These are phyloP conservation scores for Rhopilema esculentum DNA, from an alignment of 30 jellyfish, hydroid and myxozoan genomes.

Conservation along the genomic window DNA sequence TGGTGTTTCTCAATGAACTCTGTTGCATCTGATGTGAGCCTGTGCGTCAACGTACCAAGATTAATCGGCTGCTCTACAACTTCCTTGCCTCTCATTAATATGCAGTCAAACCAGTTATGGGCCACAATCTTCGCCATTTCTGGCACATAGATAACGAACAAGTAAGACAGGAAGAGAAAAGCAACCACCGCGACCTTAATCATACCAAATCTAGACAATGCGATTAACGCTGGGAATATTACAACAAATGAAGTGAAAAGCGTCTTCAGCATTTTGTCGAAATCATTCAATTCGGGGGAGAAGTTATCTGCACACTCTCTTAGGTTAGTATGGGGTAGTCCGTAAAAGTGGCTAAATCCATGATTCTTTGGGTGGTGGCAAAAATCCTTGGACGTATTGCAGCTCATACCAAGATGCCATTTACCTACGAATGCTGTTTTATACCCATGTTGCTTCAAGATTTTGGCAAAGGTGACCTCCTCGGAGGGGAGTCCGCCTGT, in stretches of 20 bases:
- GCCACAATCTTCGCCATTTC: neutral
- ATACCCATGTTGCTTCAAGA: slow-evolving; percentile 72
- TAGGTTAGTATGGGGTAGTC: slow-evolving; percentile 76
- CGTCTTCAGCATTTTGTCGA: slow-evolving; percentile 9
- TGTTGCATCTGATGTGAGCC: slow-evolving; percentile 68
- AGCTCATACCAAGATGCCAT: slow-evolving; percentile 93
- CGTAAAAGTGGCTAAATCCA: slow-evolving; percentile 88
- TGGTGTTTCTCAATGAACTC: slow-evolving; percentile 56
- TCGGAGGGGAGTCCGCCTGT: slow-evolving; percentile 78
- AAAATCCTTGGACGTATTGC: slow-evolving; percentile 53
- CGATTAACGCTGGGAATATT: neutral
- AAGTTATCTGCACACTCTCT: slow-evolving; percentile 65
- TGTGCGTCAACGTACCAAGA: slow-evolving; percentile 41
- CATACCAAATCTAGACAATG: neutral
- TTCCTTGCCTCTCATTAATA: slow-evolving; percentile 67
- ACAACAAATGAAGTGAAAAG: slow-evolving; percentile 5
- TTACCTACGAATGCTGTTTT: slow-evolving; percentile 83
- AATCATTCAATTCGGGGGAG: slow-evolving; percentile 33
- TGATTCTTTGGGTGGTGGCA: slow-evolving; percentile 85
- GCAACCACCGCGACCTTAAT: slow-evolving; percentile 1
- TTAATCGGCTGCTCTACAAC: slow-evolving; percentile 82
- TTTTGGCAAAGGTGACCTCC: slow-evolving; percentile 71
- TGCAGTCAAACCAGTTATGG: slow-evolving; percentile 56
- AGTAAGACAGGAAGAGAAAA: neutral
- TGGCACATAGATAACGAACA: neutral